Evolutionary conservation across 1,140 invertebrate species (phyloP).

Genomic region (Drosophila lini): DNA sequence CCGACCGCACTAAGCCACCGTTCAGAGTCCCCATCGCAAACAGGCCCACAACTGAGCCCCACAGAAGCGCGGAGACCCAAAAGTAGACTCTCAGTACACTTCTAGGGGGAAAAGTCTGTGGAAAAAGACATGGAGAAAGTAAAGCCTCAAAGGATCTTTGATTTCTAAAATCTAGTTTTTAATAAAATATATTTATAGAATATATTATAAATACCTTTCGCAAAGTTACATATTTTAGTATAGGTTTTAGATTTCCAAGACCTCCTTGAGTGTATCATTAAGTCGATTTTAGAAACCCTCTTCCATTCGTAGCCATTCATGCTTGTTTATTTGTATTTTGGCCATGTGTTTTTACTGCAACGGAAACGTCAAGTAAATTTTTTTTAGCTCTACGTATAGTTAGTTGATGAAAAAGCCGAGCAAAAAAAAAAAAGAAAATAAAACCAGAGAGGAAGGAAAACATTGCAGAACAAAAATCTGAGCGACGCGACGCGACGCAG

Average conservation of each 20-base stretch:
- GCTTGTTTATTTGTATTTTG: conserved; percentile 74
- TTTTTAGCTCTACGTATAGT: conserved; percentile 69
- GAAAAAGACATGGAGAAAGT: not conserved
- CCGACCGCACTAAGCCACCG: conserved; percentile 65
- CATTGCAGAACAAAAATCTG: conserved; percentile 55
- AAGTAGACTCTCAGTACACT: conserved; percentile 46
- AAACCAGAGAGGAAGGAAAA: conserved; percentile 18
- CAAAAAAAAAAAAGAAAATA: conserved; percentile 10
- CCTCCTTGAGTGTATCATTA: conserved; percentile 13
- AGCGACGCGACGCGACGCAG: conserved; percentile 60
- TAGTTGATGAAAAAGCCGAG: conserved; percentile 72
- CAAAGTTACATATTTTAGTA: too few relatives aligned
- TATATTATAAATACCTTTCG: too few relatives aligned
- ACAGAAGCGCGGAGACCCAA: conserved; percentile 39
- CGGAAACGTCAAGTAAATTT: conserved; percentile 79
- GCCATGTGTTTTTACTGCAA: conserved; percentile 81
- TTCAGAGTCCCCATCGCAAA: conserved; percentile 26
- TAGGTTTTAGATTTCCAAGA: not conserved
- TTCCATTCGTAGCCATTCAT: conserved; percentile 1
- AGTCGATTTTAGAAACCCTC: conserved; percentile 5
- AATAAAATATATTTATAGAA: too few relatives aligned
- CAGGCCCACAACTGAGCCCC: conserved; percentile 8
- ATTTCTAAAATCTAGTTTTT: not conserved
- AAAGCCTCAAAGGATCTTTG: too few relatives aligned
- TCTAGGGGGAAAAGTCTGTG: not conserved